phyloP scores from a whole-genome alignment of 2,113 vertebrate genomes.

The Emydocephalus ijimae region DNA sequence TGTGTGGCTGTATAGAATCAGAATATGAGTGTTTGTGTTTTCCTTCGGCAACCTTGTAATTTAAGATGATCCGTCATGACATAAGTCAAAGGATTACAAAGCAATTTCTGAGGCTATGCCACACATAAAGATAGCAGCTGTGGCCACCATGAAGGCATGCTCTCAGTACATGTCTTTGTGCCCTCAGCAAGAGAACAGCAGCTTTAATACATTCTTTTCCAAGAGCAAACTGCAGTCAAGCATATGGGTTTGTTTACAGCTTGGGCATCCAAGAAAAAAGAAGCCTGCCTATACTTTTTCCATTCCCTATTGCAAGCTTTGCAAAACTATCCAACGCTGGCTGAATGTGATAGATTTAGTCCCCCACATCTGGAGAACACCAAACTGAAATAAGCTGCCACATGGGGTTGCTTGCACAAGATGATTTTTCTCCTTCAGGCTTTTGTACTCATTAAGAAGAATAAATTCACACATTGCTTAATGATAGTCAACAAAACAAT shows the following conservation, averaged over 20 bases:
- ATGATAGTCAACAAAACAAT: background rate
- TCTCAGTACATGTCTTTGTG: constrained; percentile 44
- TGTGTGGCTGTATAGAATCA: constrained; percentile 7
- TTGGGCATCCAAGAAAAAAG: constrained; percentile 35
- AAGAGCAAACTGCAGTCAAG: constrained; percentile 36
- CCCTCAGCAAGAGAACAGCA: constrained; percentile 35
- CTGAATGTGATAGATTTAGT: background rate
- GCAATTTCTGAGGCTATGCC: constrained; percentile 39
- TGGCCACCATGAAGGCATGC: constrained; percentile 47
- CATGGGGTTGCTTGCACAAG: background rate
- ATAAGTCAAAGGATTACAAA: constrained; percentile 29
- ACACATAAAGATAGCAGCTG: constrained; percentile 31
- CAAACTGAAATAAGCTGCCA: background rate
- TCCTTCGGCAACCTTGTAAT: constrained; percentile 39
- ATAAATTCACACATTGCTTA: background rate
- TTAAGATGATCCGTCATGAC: constrained; percentile 34
- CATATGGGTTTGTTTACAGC: constrained; percentile 35
- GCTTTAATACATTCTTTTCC: constrained; percentile 58
- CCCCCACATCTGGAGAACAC: background rate
- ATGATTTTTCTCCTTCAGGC: constrained; percentile 9
- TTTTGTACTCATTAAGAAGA: background rate
- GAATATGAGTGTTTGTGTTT: constrained; percentile 25
- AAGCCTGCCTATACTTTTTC: constrained; percentile 24
- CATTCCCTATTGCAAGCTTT: background rate
- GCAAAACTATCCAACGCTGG: background rate